These are phyloP conservation scores for Drosophila subquinaria DNA, from an alignment of 2,888 invertebrate genomes.

Conservation along the genomic window DNA sequence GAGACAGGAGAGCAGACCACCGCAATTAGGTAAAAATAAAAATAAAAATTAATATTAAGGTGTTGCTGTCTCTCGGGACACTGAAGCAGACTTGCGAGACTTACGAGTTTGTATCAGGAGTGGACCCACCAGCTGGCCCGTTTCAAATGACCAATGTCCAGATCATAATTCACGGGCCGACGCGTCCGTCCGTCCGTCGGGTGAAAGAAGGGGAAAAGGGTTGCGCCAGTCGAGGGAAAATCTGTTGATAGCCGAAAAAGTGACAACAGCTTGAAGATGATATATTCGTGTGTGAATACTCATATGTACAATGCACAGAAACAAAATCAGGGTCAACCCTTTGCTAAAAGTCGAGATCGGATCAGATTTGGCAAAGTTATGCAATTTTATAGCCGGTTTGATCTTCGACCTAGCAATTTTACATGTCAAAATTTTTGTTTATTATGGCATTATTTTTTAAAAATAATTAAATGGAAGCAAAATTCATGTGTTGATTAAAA, in stretches of 20 bases:
- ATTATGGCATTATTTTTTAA: too few species aligned
- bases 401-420: too few species aligned
- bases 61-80: slow-evolving; percentile 18
- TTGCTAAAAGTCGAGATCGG: too few species aligned
- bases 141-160: slow-evolving; percentile 67
- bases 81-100: background rate
- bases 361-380: too few species aligned
- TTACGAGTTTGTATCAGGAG: background rate
- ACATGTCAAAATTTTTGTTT: too few species aligned
- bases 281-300: slow-evolving; percentile 17
- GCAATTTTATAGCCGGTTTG: too few species aligned
- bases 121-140: slow-evolving; percentile 58
- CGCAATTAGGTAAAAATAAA: slow-evolving; percentile 50
- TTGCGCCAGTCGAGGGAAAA: slow-evolving; percentile 26
- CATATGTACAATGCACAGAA: background rate
- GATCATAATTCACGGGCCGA: slow-evolving; percentile 65
- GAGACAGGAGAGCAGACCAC: slow-evolving; percentile 8
- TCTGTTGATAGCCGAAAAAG: slow-evolving; percentile 44
- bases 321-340: too few species aligned
- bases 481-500: too few species aligned
- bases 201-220: slow-evolving; percentile 19
- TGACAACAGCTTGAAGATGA: slow-evolving; percentile 56
- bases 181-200: background rate
- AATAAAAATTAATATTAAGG: slow-evolving; percentile 2
- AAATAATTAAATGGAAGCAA: too few species aligned